Base-by-base conservation (phyloP, 2,797 vertebrate species). In the Ctenopoma multispine region DNA sequence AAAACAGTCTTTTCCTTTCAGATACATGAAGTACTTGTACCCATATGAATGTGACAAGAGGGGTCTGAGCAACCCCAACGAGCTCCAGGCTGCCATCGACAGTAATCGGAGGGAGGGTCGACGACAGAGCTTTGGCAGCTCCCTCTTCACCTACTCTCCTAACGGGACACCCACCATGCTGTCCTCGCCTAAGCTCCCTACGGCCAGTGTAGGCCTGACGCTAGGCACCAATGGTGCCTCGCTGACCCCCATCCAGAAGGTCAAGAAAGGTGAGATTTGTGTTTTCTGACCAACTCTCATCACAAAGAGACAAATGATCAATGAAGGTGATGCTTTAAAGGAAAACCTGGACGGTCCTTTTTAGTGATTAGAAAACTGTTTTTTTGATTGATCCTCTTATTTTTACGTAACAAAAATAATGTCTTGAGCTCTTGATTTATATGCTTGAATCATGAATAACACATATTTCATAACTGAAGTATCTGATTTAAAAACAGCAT, bases 1-100 rank as follows among this genome's bases (percentile, higher is more conserved):
- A 49, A 31, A 3, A 1, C 4, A 12, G 13, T 44, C 4, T 79
- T 18, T 55, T 20, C 13, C 54, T 8, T 1, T 10, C 91, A 99
- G 98, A 91, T 99, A 99, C 90, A 99, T 99, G 98, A 99, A 99
- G 94, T 99, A 99, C 90, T 88, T 99, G 82, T 99, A 99, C 76
- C 97, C 97, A 18, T 99, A 99, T 3, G 97, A 99, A 95, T 99
- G 97, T 92, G 97, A 99, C 82, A 97, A 98, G 86, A 93, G 96
- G 0, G 93, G 95, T 31, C 94, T 99, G 71, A 99, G 97, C 93
- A 98, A 96, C 92, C 97, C 97, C 87, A 98, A 96, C 0, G 98
- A 99, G 89, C 95, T 99, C 67, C 97, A 99, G 93, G 97, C 96
- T 0, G 98, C 98, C 87, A 99, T 99, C 4, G 97, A 99, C 93